phyloP scores from a whole-genome alignment of 2,797 vertebrate genomes.

The Sorex maritimensis region DNA sequence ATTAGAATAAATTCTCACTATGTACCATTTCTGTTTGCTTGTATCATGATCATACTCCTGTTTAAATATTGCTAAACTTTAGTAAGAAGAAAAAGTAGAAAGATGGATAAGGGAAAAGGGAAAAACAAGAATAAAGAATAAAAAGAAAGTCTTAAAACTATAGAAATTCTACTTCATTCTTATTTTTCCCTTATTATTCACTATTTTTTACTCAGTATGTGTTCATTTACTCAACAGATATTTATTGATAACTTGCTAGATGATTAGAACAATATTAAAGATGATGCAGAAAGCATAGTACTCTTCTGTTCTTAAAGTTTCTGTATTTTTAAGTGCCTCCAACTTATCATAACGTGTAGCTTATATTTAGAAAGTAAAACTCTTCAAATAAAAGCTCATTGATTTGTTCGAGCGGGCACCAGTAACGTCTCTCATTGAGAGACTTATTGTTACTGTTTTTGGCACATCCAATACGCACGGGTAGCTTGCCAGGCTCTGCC shows the following conservation, averaged over 20 bases:
- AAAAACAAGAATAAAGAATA: slow-evolving; percentile 28
- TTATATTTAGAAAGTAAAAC: slow-evolving; percentile 40
- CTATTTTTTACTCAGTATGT: background rate
- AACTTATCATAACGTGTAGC: slow-evolving; percentile 36
- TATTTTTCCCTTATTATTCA: background rate
- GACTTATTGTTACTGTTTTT: no score
- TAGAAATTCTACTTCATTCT: background rate
- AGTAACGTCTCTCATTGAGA: no score
- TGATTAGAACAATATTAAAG: slow-evolving; percentile 21
- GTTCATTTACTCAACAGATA: slow-evolving; percentile 30
- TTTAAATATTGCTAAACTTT: slow-evolving; percentile 19
- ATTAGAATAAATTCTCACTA: slow-evolving; percentile 58
- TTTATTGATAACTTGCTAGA: background rate
- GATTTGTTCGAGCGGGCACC: no score
- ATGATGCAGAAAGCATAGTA: slow-evolving; percentile 29
- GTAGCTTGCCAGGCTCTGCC: no score
- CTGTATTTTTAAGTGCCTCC: slow-evolving; percentile 18
- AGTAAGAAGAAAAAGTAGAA: no score
- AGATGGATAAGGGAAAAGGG: no score
- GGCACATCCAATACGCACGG: no score
- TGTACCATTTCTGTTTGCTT: slow-evolving; percentile 33
- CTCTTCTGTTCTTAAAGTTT: background rate
- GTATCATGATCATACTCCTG: background rate
- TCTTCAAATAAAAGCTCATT: slow-evolving; percentile 12
- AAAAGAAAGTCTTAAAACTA: background rate